These are phyloP conservation scores for Caenorhabditis sulstoni DNA, from an alignment of 2,888 invertebrate species.

Conservation along the genomic window DNA sequence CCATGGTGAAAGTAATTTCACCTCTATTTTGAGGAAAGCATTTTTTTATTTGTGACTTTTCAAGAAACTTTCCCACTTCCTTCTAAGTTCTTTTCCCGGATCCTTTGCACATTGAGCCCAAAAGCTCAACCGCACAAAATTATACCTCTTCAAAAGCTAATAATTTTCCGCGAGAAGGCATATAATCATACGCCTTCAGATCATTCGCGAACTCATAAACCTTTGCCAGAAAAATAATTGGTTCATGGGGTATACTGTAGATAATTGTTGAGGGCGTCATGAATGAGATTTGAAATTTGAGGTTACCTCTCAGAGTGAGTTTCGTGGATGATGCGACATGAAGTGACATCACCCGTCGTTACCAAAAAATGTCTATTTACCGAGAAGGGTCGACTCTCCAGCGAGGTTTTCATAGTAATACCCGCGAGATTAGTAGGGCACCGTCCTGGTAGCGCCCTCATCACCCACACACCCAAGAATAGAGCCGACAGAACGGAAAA, in stretches of 20 bases:
- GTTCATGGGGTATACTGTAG: conserved; percentile 16
- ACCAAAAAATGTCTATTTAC: neutral
- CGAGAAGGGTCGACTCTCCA: neutral
- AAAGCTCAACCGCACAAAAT: too few species aligned
- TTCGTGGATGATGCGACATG: too few species aligned
- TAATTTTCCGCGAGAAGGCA: neutral
- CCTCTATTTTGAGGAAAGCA: too few species aligned
- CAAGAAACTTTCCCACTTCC: too few species aligned
- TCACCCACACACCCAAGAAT: neutral
- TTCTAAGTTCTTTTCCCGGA: too few species aligned
- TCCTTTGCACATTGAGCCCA: too few species aligned
- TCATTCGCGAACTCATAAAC: too few species aligned
- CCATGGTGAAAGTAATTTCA: too few species aligned
- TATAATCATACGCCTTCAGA: neutral
- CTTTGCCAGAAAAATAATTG: conserved; percentile 5
- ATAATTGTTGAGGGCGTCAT: neutral
- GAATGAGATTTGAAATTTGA: neutral
- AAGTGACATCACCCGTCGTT: conserved; percentile 22
- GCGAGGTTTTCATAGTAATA: conserved; percentile 12
- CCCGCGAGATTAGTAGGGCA: neutral
- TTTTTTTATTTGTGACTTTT: too few species aligned
- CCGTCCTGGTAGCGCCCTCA: conserved; percentile 1
- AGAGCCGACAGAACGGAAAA: conserved; percentile 19
- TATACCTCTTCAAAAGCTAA: too few species aligned
- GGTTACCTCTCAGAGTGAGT: too few species aligned